phyloP scores from a whole-genome alignment of 2,113 vertebrate species.

The Eubucco bourcierii region DNA sequence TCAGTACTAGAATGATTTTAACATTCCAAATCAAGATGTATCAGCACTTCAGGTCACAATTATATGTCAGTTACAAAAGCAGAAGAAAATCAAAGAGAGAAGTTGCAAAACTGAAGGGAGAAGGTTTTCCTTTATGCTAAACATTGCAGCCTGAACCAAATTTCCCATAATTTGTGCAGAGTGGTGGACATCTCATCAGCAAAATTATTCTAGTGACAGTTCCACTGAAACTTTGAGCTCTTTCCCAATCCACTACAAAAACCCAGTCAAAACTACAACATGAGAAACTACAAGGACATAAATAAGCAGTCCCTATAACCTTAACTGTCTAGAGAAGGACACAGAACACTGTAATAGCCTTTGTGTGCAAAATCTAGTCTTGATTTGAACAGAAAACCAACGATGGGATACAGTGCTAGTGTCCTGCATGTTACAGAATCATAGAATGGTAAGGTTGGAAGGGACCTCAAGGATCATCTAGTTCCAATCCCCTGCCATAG shows the following conservation, averaged over 20 bases:
- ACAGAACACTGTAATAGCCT: not conserved
- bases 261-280: not conserved
- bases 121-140: not conserved
- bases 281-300: not conserved
- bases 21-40: not conserved
- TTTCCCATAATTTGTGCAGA: not conserved
- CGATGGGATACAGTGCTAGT: not conserved
- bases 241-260: not conserved
- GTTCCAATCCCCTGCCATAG: too few relatives aligned
- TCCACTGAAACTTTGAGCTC: not conserved
- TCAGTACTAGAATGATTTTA: not conserved
- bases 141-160: not conserved
- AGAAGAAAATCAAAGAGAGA: not conserved
- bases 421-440: not conserved
- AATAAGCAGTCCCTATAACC: not conserved
- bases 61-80: not conserved
- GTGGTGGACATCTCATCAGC: not conserved
- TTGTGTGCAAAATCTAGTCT: not conserved
- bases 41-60: not conserved
- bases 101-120: not conserved
- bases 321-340: not conserved
- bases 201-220: not conserved
- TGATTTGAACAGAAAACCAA: conserved; percentile 36
- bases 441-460: too few relatives aligned
- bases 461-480: too few relatives aligned